These are phyloP conservation scores for Hetaerina titia DNA, from an alignment of 2,888 invertebrate genomes.

Conservation along the genomic window DNA sequence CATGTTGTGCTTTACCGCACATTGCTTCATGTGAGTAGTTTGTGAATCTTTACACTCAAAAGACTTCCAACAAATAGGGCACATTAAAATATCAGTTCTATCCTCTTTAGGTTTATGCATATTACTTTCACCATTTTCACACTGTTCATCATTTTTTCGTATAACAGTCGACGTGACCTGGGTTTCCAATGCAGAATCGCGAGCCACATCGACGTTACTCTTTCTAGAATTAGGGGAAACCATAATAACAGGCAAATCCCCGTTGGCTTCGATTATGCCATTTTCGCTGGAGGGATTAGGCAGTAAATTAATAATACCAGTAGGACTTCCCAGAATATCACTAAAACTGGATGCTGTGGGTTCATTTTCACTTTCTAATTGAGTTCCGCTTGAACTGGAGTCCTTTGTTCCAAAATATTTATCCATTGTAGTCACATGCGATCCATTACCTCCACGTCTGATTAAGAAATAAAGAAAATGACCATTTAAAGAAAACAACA, in stretches of 20 bases:
- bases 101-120: conserved; percentile 73
- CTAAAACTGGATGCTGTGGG: neutral
- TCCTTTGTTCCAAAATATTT: neutral
- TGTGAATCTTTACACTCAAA: conserved; percentile 72
- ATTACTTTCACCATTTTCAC: conserved; percentile 73
- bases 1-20: conserved; percentile 76
- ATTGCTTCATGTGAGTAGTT: conserved; percentile 75
- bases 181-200: neutral
- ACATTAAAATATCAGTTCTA: conserved; percentile 72
- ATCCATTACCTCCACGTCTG: conserved; percentile 1
- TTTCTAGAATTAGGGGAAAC: conserved; percentile 34
- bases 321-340: neutral
- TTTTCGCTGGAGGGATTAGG: neutral
- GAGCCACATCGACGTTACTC: neutral
- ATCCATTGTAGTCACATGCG: neutral
- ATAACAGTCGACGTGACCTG: neutral
- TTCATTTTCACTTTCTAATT: neutral
- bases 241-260: neutral
- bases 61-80: conserved; percentile 76
- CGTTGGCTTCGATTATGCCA: neutral
- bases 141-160: conserved; percentile 71
- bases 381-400: neutral
- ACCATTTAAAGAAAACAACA: no score
- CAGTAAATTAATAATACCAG: neutral
- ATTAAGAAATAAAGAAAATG: neutral